Base-by-base conservation (phyloP, 2,797 vertebrate species). In the Sebastes hubbsi region DNA sequence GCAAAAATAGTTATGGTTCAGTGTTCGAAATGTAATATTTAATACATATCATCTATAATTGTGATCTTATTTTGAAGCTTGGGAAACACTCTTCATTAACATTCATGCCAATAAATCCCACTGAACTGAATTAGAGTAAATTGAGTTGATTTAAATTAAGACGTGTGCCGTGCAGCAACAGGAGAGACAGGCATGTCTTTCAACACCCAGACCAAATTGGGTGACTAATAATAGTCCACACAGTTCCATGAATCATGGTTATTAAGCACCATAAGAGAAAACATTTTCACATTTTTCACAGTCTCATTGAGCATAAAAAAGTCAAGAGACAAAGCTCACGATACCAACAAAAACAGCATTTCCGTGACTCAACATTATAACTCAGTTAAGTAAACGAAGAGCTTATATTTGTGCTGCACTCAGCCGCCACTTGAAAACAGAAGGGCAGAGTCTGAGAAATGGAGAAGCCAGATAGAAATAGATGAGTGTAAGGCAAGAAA, bases 401-500 rank as follows among this genome's bases (percentile, higher is more conserved):
- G 65, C 72, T 75, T 38, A 25, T 66, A 79, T 87, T 81, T 79
- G 78, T 24, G 62, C 67, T 63, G 55, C 77, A 34, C 84, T 88
- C 80, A 64, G 86, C 74, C 38, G 3, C 59, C 81, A 68, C 85
- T 90, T 64, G 59, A 83, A 90, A 92, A 75, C 72, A 83, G 46
- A 81, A 80, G 56, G 67, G 68, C 68, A 84, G 52, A 85, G 79
- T 75, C 38, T 61, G 64, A 83, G 75, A 87, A 78, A 89, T 18
- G 62, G 82, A 86, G 84, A 89, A 77, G 10, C 65, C 81, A 62
- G 81, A 88, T 67, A 90, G 90, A 88, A 88, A 87, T 73, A 82
- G 84, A 91, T 83, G 85, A 90, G 87, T 71, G 83, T 86, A 71
- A 86, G 83, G 82, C 67, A 82, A 88, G 76, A 82, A 75, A 84